Conservation (phyloP, 2,888 invertebrate species). For the Ditula angustiorana region DNA sequence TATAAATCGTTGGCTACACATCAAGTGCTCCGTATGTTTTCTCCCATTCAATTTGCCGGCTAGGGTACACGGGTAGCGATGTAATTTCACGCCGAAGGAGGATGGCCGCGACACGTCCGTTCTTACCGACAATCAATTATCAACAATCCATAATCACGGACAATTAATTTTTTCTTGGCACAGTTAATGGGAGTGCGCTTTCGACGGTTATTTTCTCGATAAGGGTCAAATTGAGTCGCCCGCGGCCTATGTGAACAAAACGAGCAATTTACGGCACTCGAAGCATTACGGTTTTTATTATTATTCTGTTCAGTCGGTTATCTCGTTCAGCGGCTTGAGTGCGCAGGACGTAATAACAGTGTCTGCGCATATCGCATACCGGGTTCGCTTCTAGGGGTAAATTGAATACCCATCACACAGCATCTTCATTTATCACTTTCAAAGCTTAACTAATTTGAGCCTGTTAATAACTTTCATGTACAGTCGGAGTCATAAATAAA, state of each 20-base stretch:
- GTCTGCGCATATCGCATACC: slow-evolving; percentile 23
- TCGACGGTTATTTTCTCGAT: slow-evolving; percentile 80
- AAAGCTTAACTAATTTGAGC: slow-evolving; percentile 7
- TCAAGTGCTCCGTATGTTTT: too few relatives aligned
- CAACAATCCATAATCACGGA: slow-evolving; percentile 78
- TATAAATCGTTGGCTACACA: too few relatives aligned
- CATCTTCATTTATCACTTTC: slow-evolving; percentile 11
- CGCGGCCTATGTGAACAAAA: slow-evolving; percentile 75
- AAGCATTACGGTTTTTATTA: slow-evolving; percentile 73
- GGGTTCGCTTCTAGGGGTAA: slow-evolving; percentile 7
- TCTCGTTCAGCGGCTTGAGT: slow-evolving; percentile 61
- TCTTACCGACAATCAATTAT: slow-evolving; percentile 72
- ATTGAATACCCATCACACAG: slow-evolving; percentile 25
- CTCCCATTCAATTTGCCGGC: slow-evolving; percentile 23
- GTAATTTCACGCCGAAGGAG: slow-evolving; percentile 57
- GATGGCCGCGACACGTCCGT: slow-evolving; percentile 63
- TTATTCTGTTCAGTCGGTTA: slow-evolving; percentile 65
- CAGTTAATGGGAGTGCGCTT: slow-evolving; percentile 74
- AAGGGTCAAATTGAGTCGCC: slow-evolving; percentile 79
- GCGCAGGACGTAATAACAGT: slow-evolving; percentile 52
- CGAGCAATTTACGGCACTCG: slow-evolving; percentile 74
- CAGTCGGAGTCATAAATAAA: too few relatives aligned
- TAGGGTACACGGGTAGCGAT: slow-evolving; percentile 41
- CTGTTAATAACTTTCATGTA: not conserved
- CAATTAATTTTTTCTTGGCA: slow-evolving; percentile 76